Base-by-base conservation (phyloP, 2,888 invertebrate genomes). In the Drosophila suboccidentalis region DNA sequence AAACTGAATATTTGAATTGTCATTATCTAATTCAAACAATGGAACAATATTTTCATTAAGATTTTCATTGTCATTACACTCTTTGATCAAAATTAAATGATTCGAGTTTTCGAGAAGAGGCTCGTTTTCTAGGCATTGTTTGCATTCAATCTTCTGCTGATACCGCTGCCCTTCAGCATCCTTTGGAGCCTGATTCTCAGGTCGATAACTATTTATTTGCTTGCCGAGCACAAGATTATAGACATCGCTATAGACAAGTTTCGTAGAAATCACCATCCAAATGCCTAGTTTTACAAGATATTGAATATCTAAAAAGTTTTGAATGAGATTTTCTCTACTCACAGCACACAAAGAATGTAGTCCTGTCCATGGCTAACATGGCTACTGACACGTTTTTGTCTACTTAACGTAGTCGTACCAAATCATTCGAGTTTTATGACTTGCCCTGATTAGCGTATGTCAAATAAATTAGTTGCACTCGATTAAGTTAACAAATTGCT, bases 341-440 rank as follows among this genome's bases (percentile, higher is more conserved):
- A 70, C 61, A 55, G 34, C 44, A 55, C 17, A 29, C 44, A 29
- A 46, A 3, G 3, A 51, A 34, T 44, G 29, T 3, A 2, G 15
- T 6, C 46, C 36, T 39, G n/a, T 11, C 44, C 36, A 55, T 60
- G 13, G n/a, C 44, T 5, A 15, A 17, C 49, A 36, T 41, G 8
- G 38, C n/a, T n/a, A n/a, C n/a, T 58, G 26, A 34, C 8, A n/a
- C 6, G 2, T 1, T 4, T 17, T 38, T 4, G 8, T 10, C 19
- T 38, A 49, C 10, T 61, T 46, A 50, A 15, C 9, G 17, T 4
- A 10, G 17, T 29, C 34, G 11, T 9, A 10, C 4, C 39, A 5
- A n/a, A n/a, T 17, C 9, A 1, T 2, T 39, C 26, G 9, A 44
- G 44, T 55, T 69, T 70, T 69, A 61, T 60, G 9, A 32, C 9